A percentile compares a stretch with the other conserved stretches of the same genome.
phyloP scores from a whole-genome alignment of 2,888 invertebrate genomes.

The Calliphora vomitoria region DNA sequence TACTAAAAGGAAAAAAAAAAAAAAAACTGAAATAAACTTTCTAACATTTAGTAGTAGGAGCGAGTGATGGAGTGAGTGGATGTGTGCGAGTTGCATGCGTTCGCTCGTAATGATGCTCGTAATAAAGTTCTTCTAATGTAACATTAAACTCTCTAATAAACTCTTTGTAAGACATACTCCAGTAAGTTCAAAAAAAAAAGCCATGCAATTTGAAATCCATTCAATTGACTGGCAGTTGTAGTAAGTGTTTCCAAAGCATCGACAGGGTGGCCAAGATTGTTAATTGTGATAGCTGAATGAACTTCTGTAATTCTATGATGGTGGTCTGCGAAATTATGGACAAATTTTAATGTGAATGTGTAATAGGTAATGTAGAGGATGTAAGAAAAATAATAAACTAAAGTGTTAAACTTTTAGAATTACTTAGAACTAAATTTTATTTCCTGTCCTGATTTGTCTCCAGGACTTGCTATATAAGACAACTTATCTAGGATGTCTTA shows the following conservation, averaged over 20 bases:
- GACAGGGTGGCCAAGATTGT: slow-evolving; percentile 71
- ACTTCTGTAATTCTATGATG: slow-evolving; percentile 73
- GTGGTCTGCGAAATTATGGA: slow-evolving; percentile 54
- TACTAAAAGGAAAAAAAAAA: slow-evolving; percentile 43
- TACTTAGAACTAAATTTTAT: no score
- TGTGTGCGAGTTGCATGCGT: slow-evolving; percentile 30
- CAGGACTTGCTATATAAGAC: no score
- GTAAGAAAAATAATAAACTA: not conserved
- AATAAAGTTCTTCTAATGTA: slow-evolving; percentile 70
- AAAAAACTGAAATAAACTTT: slow-evolving; percentile 61
- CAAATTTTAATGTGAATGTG: not conserved
- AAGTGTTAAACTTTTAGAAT: no score
- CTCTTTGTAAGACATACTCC: slow-evolving; percentile 64
- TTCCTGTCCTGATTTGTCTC: no score
- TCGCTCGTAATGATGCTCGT: slow-evolving; percentile 14
- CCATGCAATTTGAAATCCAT: slow-evolving; percentile 8
- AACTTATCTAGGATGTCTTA: no score
- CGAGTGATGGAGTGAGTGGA: not conserved
- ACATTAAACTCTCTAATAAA: slow-evolving; percentile 72
- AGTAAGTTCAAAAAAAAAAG: slow-evolving; percentile 41
- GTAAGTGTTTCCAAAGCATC: slow-evolving; percentile 69
- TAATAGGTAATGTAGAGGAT: not conserved
- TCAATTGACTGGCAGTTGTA: slow-evolving; percentile 54
- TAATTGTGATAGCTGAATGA: slow-evolving; percentile 72
- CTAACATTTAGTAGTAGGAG: slow-evolving; percentile 67